Evolutionary conservation across 2,888 invertebrate genomes (phyloP), one percentile per base, ranked within the genome.

Genomic region (Cybosia mesomella): DNA sequence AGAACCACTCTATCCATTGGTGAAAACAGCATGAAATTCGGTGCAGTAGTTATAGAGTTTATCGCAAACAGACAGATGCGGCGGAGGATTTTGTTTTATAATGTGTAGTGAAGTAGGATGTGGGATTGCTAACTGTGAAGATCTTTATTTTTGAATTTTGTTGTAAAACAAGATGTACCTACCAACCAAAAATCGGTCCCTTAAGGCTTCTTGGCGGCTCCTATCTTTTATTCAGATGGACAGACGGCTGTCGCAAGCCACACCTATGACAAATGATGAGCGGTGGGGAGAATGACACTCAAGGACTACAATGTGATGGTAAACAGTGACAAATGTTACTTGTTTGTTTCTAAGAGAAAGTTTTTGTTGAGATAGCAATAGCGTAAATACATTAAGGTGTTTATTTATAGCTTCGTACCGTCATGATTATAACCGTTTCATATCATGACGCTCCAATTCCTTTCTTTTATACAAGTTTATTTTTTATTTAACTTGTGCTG

Each of bases 151-250:
- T 86, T 84, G 85, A 84, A 82, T 68, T 74, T 49, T 71, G 72
- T 73, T 24, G 81, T 77, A 83, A 86, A 85, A 84, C 84, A 83
- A 85, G 79, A 83, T 83, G 83, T 82, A 74, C 76, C 79, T 79
- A 86, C 76, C 69, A 83, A 85, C 87, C 86, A 89, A 91, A 89
- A 91, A 91, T 90, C 87, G 87, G 85, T 88, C 88, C 85, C 87
- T 53, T 69, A 83, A 83, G 90, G 85, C 86, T 88, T 88, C 85
- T 89, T 87, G 85, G 78, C 85, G 79, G 82, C 77, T 80, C 79
- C 80, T 85, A 91, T 90, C 81, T 89, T 87, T 91, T 91, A 91
- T 92, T 91, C 85, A 89, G 85, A 87, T 84, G 81, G 87, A 86
- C 88, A 85, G 87, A 68, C 71, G 70, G 60, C 75, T 63, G 62